Evolutionary conservation across 2,888 invertebrate genomes (phyloP).

Genomic region (Epinotia ramella): DNA sequence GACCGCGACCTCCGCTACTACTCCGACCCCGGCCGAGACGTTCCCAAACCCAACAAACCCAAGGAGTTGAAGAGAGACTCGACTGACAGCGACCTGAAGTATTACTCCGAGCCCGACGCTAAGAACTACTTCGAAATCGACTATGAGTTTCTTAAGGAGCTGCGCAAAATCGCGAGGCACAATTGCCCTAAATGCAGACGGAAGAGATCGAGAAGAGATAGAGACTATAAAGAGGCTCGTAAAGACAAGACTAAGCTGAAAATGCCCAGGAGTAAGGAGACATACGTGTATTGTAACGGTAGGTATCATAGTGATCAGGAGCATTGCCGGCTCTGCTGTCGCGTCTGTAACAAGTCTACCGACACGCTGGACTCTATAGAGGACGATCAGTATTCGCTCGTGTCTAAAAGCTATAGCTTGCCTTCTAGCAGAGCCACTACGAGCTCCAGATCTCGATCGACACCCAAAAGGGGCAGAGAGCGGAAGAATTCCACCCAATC

Average conservation of each 20-base stretch:
- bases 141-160: slow-evolving; percentile 78
- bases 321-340: slow-evolving; percentile 76
- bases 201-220: slow-evolving; percentile 51
- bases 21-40: slow-evolving; percentile 57
- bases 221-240: slow-evolving; percentile 36
- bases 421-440: slow-evolving; percentile 57
- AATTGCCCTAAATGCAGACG: slow-evolving; percentile 77
- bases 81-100: slow-evolving; percentile 67
- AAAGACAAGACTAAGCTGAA: slow-evolving; percentile 55
- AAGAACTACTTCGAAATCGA: slow-evolving; percentile 82
- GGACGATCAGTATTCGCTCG: slow-evolving; percentile 73
- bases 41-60: slow-evolving; percentile 50
- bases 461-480: slow-evolving; percentile 59
- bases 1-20: slow-evolving; percentile 51
- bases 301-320: slow-evolving; percentile 72
- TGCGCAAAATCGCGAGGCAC: slow-evolving; percentile 74
- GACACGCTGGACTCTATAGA: slow-evolving; percentile 76
- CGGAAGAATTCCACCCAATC: slow-evolving; percentile 80
- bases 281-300: slow-evolving; percentile 73
- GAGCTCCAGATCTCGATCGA: slow-evolving; percentile 59
- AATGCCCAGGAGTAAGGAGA: slow-evolving; percentile 59
- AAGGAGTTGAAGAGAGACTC: slow-evolving; percentile 57
- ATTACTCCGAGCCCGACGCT: slow-evolving; percentile 82
- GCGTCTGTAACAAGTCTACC: slow-evolving; percentile 71
- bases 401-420: slow-evolving; percentile 71